Conservation (phyloP, 2,113 vertebrate species). For the Mustela nigripes region DNA sequence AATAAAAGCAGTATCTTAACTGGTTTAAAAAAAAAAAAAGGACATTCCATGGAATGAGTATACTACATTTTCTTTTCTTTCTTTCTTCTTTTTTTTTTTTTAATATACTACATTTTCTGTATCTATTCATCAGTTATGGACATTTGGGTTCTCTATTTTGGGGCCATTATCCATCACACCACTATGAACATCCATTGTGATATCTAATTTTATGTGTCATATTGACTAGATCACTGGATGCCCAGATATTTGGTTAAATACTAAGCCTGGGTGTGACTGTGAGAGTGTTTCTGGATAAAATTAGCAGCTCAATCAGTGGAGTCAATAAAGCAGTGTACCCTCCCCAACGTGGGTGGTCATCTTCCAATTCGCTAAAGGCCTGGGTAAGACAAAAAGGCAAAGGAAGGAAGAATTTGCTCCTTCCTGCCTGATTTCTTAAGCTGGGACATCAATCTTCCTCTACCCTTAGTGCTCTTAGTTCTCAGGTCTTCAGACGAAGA, state of each 20-base stretch:
- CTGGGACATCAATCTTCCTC: background rate
- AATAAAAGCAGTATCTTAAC: too few species aligned
- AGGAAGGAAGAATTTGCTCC: background rate
- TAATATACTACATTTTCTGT: background rate
- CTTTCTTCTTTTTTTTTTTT: too few species aligned
- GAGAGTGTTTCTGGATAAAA: background rate
- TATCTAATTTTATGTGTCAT: background rate
- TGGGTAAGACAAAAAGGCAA: background rate
- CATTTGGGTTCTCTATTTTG: background rate
- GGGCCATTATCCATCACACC: background rate
- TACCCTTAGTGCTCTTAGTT: background rate
- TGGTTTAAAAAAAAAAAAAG: too few species aligned
- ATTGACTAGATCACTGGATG: background rate
- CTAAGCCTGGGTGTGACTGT: background rate
- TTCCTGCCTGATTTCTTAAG: background rate
- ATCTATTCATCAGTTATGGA: background rate
- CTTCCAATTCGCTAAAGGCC: background rate
- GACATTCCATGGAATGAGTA: background rate
- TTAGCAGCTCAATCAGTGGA: background rate
- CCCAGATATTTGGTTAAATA: background rate
- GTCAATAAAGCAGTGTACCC: background rate
- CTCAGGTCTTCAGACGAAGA: background rate
- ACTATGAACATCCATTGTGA: background rate
- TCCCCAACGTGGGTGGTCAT: background rate
- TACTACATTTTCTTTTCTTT: background rate